These are phyloP conservation scores for Drosophila sp. DNA, from an alignment of 1,140 invertebrate species.

Conservation along the genomic window DNA sequence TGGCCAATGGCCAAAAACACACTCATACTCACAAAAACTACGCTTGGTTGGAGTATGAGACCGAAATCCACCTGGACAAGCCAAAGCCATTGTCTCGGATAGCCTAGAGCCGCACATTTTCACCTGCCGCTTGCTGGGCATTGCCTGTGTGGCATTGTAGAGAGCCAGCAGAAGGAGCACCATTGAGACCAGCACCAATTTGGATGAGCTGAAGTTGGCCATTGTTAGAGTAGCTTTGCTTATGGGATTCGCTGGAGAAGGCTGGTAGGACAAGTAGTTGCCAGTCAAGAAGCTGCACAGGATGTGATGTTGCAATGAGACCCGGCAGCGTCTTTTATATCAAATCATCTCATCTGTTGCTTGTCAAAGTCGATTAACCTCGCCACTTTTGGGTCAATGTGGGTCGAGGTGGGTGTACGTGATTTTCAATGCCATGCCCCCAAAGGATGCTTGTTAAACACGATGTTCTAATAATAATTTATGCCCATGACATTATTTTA, in stretches of 20 bases:
- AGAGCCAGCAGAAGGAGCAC: slow-evolving; percentile 30
- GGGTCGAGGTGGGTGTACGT: slow-evolving; percentile 10
- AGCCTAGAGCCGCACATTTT: slow-evolving; percentile 34
- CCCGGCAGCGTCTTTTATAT: slow-evolving; percentile 50
- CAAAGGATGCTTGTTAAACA: neutral
- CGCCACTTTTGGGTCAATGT: slow-evolving; percentile 42
- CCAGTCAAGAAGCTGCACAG: slow-evolving; percentile 21
- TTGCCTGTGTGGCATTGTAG: slow-evolving; percentile 6
- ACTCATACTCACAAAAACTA: slow-evolving; percentile 40
- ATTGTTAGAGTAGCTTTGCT: slow-evolving; percentile 10
- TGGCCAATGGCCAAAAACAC: slow-evolving; percentile 4
- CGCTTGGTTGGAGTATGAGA: slow-evolving; percentile 34
- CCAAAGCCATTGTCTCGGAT: slow-evolving; percentile 14
- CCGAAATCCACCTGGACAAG: slow-evolving; percentile 29
- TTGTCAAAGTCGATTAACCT: slow-evolving; percentile 57
- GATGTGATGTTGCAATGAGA: slow-evolving; percentile 44
- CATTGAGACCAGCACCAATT: slow-evolving; percentile 25
- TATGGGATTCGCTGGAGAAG: neutral
- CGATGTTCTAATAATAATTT: slow-evolving; percentile 29
- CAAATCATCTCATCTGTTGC: slow-evolving; percentile 9
- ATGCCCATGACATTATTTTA: slow-evolving; percentile 28
- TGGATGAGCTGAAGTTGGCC: slow-evolving; percentile 21
- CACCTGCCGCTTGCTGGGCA: slow-evolving; percentile 8
- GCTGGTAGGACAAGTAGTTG: slow-evolving; percentile 11
- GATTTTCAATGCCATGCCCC: slow-evolving; percentile 33